These are phyloP conservation scores for Aurelia sp. DNA, from an alignment of 30 jellyfish, hydroid and myxozoan genomes.

Conservation along the genomic window DNA sequence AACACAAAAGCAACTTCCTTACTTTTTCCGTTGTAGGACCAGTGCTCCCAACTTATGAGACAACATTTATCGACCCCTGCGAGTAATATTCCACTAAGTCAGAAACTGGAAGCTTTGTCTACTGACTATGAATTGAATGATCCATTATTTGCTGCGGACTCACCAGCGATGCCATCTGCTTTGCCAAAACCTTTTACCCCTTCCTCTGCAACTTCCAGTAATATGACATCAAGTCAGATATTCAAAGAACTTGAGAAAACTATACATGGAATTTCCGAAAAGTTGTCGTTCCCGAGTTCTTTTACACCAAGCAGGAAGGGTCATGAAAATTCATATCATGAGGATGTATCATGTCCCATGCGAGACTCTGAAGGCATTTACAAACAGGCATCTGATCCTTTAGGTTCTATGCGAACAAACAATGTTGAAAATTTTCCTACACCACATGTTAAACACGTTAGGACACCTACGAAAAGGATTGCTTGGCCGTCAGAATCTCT, in stretches of 20 bases:
- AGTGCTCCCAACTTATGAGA: conserved; percentile 21
- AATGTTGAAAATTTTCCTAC: not conserved
- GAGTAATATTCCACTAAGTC: not conserved
- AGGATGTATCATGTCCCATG: not conserved
- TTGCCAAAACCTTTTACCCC: not conserved
- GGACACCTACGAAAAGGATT: not conserved
- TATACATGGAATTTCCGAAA: conserved; percentile 49
- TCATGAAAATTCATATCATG: too few relatives aligned
- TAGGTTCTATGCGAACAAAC: too few relatives aligned
- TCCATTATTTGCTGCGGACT: not conserved
- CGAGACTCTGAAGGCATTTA: not conserved
- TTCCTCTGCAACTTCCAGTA: not conserved
- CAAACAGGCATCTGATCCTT: not conserved
- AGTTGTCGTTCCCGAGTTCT: conserved; percentile 49
- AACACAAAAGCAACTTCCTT: too few relatives aligned
- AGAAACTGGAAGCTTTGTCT: not conserved
- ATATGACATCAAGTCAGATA: conserved; percentile 13
- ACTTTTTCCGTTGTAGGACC: conserved; percentile 26
- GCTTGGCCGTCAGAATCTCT: not conserved
- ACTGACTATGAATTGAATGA: not conserved
- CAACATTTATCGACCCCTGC: conserved; percentile 3
- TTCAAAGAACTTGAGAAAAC: conserved; percentile 54
- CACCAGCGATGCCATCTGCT: not conserved
- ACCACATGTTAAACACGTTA: not conserved
- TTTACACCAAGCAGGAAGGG: not conserved